Evolutionary conservation across 2,888 invertebrate species (phyloP), one percentile per base, ranked within the genome.

Genomic region (Peribatodes rhomboidaria): DNA sequence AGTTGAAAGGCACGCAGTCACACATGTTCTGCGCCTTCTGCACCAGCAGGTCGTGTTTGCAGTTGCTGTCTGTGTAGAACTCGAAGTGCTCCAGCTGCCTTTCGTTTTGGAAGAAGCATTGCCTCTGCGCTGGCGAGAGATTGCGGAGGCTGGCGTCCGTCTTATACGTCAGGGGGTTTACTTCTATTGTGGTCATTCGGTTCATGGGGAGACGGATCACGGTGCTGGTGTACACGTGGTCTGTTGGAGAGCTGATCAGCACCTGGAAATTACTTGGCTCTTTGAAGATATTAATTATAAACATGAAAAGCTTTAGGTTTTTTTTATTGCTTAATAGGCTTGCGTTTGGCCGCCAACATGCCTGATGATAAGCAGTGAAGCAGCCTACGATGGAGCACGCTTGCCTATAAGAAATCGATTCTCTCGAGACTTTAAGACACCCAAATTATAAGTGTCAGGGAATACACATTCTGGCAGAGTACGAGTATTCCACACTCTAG

Each of bases 51-150:
- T 94, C 94, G 61, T 92, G 85, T 67, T 94, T 91, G 69, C 94
- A 94, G 65, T 94, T 94, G 33, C 88, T 88, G 62, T 94, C 94
- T 0, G 94, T 94, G 70, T 94, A 94, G 31, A 89, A 92, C 65
- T 86, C 81, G 50, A 87, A 93, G 60, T 87, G 87, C 14, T 87
- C 81, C 22, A 94, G 70, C 20, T 78, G 80, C 56, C 85, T 84
- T 67, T 94, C 93, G 33, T 86, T 85, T 66, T 93, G 91, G 70
- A 92, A 93, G 84, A 83, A 91, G 71, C 93, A 94, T 55, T 91
- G 89, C 13, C 94, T 78, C 49, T 83, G 80, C 10, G 86, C 83
- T 0, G 93, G 88, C 0, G 82, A 69, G 4, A 92, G 69, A 0
- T 79, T 64, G 14, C 87, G 81, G 6, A 94, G 80, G 0, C 83